These are phyloP conservation scores for Apogon hyalosoma DNA, from an alignment of 2,797 vertebrate species.

Conservation along the genomic window DNA sequence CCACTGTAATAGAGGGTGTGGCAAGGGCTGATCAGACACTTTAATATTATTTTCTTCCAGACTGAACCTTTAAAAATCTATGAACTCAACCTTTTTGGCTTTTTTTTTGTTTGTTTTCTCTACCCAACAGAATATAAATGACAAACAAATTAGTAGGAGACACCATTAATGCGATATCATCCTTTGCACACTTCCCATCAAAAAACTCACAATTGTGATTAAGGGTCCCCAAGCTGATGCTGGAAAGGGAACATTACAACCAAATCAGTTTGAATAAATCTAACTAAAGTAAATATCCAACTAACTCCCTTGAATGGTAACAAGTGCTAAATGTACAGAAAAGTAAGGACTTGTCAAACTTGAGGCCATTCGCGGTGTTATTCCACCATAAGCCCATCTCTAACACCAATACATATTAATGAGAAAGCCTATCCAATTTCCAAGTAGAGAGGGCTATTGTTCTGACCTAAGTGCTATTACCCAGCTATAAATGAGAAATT, in stretches of 20 bases:
- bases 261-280: neutral
- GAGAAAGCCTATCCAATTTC: conserved; percentile 63
- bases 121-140: neutral
- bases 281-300: neutral
- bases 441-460: conserved; percentile 59
- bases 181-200: neutral
- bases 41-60: too few relatives aligned
- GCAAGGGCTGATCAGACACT: too few relatives aligned
- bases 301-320: neutral
- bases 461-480: conserved; percentile 71
- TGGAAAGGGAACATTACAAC: neutral
- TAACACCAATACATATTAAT: conserved; percentile 68
- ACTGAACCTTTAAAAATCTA: too few relatives aligned
- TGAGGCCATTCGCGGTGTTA: conserved; percentile 27
- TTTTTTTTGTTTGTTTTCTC: too few relatives aligned
- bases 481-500: conserved; percentile 62
- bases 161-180: conserved; percentile 1
- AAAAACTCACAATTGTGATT: neutral
- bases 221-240: neutral
- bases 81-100: neutral
- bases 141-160: neutral
- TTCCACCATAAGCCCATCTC: conserved; percentile 42
- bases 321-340: conserved; percentile 3
- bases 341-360: conserved; percentile 25
- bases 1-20: too few relatives aligned